Conservation (phyloP, 2,888 invertebrate species). For the Lasioglossum pauxillum region DNA sequence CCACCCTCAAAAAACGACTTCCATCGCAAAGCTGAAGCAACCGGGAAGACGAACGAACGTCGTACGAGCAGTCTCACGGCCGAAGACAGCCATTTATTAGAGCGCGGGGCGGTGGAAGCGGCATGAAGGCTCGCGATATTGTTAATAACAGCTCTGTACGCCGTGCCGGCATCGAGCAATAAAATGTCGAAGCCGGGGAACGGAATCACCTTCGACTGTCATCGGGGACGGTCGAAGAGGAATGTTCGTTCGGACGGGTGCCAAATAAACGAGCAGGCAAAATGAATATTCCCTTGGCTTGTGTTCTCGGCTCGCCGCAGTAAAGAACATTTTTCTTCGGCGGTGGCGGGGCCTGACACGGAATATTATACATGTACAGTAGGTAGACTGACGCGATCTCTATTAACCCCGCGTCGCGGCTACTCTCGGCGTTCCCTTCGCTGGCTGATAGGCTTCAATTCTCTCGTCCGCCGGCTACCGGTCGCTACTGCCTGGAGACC, state of each 20-base stretch:
- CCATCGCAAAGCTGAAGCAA: neutral
- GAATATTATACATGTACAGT: constrained; percentile 69
- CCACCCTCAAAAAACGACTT: neutral
- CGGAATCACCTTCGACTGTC: constrained; percentile 13
- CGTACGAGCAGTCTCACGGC: neutral
- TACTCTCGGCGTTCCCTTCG: constrained; percentile 60
- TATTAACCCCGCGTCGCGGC: constrained; percentile 77
- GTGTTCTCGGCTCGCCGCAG: neutral
- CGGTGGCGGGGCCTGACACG: constrained; percentile 13
- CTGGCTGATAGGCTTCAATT: constrained; percentile 74
- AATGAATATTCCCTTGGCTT: constrained; percentile 46
- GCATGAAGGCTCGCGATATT: neutral
- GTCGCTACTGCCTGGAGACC: constrained; percentile 58
- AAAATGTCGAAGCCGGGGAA: constrained; percentile 1
- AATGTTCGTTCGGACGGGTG: constrained; percentile 11
- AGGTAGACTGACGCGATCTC: constrained; percentile 78
- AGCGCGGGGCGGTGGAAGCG: neutral
- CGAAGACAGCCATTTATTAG: constrained; percentile 9
- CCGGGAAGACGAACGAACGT: neutral
- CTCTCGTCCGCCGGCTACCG: constrained; percentile 65
- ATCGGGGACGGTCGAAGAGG: neutral
- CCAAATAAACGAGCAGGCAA: constrained; percentile 37
- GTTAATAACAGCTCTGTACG: constrained; percentile 7
- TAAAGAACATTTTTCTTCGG: constrained; percentile 28
- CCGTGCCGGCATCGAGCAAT: neutral